Conservation (phyloP, 2,888 invertebrate genomes). For the Drosophila neotestacea region DNA sequence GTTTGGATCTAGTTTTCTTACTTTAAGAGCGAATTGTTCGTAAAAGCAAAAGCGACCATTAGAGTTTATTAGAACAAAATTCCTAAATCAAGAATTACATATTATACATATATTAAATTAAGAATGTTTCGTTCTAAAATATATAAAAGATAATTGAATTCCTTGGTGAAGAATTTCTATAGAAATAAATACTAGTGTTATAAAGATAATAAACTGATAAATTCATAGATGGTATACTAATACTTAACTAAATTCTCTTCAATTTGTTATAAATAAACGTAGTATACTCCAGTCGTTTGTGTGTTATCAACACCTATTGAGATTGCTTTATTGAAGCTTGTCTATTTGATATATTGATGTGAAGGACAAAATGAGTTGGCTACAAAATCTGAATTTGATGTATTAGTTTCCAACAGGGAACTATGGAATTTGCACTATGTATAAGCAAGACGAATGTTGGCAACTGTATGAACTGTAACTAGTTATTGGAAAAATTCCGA, state of each 20-base stretch:
- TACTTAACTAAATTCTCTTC: neutral
- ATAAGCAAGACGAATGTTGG: neutral
- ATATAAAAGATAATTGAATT: too few species aligned
- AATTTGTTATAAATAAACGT: neutral
- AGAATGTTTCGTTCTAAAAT: too few species aligned
- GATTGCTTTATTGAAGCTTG: slow-evolving; percentile 24
- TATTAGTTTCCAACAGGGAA: slow-evolving; percentile 5
- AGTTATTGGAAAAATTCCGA: slow-evolving; percentile 6
- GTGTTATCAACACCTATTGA: neutral
- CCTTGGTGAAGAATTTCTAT: too few species aligned
- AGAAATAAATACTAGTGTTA: neutral
- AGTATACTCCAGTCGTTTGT: neutral
- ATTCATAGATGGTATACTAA: too few species aligned
- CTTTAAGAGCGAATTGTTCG: too few species aligned
- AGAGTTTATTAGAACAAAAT: too few species aligned
- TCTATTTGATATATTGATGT: slow-evolving; percentile 30
- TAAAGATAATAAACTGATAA: neutral
- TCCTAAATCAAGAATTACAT: too few species aligned
- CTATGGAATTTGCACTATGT: slow-evolving; percentile 1
- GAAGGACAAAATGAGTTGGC: slow-evolving; percentile 23
- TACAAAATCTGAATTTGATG: slow-evolving; percentile 18
- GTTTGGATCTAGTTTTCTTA: too few species aligned
- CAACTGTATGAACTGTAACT: slow-evolving; percentile 17
- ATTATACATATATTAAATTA: too few species aligned
- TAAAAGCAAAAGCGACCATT: too few species aligned